phyloP scores from a whole-genome alignment of 2,797 vertebrate genomes.

The Phoeniculus purpureus region DNA sequence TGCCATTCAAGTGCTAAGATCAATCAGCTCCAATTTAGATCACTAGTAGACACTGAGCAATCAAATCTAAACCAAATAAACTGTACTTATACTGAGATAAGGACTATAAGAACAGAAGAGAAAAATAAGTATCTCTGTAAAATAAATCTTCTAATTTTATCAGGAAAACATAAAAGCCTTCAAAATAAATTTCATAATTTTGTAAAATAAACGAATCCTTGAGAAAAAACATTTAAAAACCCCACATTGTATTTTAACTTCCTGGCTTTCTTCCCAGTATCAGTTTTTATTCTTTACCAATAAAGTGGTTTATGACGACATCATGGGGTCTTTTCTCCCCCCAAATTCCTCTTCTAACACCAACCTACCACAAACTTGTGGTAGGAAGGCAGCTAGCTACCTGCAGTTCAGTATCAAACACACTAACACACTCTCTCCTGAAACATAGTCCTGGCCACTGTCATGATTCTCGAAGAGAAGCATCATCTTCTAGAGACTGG shows the following conservation, averaged over 20 bases:
- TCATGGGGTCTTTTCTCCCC: not conserved
- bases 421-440: too few species aligned
- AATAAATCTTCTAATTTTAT: not conserved
- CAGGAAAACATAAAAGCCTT: not conserved
- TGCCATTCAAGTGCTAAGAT: not conserved
- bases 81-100: not conserved
- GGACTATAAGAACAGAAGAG: not conserved
- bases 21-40: not conserved
- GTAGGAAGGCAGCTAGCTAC: not conserved
- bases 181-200: not conserved
- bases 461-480: not conserved
- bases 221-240: not conserved
- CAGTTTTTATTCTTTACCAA: not conserved
- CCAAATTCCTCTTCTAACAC: not conserved
- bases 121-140: not conserved
- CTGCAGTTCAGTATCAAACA: not conserved
- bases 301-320: not conserved
- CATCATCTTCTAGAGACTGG: not conserved
- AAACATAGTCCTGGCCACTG: not conserved
- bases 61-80: not conserved
- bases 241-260: not conserved
- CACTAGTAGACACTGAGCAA: not conserved
- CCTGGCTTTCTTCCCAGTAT: not conserved
- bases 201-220: not conserved
- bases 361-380: rapidly evolving